A percentile compares a stretch with the other conserved stretches of the same genome.
These are phyloP conservation scores for Poeciliopsis presidionis DNA, from an alignment of 2,797 vertebrate genomes.

Conservation along the genomic window DNA sequence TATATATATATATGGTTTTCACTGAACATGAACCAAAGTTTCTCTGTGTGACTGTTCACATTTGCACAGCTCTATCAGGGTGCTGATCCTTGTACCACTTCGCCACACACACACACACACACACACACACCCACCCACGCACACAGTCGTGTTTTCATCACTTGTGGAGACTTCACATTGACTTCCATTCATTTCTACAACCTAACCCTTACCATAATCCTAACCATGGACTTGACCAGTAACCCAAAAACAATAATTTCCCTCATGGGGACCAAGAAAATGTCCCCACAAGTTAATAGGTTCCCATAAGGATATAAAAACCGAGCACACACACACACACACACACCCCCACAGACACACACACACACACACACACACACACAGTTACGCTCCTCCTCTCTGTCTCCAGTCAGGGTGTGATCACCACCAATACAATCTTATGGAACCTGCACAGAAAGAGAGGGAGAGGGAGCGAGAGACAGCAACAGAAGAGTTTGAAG, in stretches of 20 bases:
- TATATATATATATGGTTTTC: background rate
- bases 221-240: too few species aligned
- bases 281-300: too few species aligned
- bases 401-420: constrained; percentile 68
- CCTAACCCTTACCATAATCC: too few species aligned
- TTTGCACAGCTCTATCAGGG: constrained; percentile 26
- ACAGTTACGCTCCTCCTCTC: constrained; percentile 75
- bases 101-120: constrained; percentile 4
- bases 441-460: constrained; percentile 54
- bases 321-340: constrained; percentile 36
- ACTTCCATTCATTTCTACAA: too few species aligned
- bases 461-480: constrained; percentile 28
- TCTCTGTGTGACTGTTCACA: constrained; percentile 13
- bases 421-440: constrained; percentile 75
- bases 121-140: constrained; percentile 40
- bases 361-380: constrained; percentile 40
- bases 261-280: too few species aligned
- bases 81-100: constrained; percentile 53
- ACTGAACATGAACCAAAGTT: background rate
- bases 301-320: too few species aligned
- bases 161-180: too few species aligned
- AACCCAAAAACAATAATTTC: too few species aligned
- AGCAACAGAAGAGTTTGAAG: constrained; percentile 53
- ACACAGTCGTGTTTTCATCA: too few species aligned
- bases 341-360: constrained; percentile 39